Base-by-base conservation (phyloP, 2,888 invertebrate species). In the Siphlonurus alternatus region DNA sequence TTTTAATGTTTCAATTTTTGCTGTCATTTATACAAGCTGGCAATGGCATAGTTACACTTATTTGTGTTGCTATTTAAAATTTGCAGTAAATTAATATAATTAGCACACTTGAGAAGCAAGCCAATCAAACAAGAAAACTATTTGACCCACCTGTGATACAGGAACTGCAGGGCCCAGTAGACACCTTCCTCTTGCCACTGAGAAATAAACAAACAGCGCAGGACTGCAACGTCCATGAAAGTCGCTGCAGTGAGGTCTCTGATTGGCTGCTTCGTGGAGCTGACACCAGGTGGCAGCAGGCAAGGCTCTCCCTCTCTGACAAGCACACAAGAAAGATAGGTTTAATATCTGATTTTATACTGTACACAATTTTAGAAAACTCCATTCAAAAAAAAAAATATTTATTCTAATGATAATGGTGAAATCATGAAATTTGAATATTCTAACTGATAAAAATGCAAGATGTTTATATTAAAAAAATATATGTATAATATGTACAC, bases 131-230 rank as follows among this genome's bases (percentile, higher is more conserved):
- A n/a, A n/a, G n/a, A n/a, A n/a, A n/a, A n/a, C n/a, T n/a, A n/a
- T n/a, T n/a, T n/a, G n/a, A 68, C 67, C 68, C 71, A 91, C 93
- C 93, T 84, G 73, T 93, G 91, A 71, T 90, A 90, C 67, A 93
- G 79, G 76, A 89, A 97, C 74, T 93, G 90, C 25, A 98, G 77
- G 18, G 94, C 95, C 99, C 99, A 99, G 75, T 90, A 93, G 15
- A 98, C 88, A 0, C 99, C 99, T 74, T 98, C 97, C 74, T 98
- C 97, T 73, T 93, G 89, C 99, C 99, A 99, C 72, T 96, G 94
- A 0, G 93, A 85, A 66, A 96, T 89, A 73, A 99, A 96, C 18
- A 99, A 81, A 74, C 98, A 97, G 63, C 98, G 82, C 64, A 99
- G 76, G 0, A 98, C 96, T 1, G 96, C 94, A 0, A 99, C 93